phyloP scores from a whole-genome alignment of 30 jellyfish, hydroid and myxozoan genomes.

The Mastigias papua region DNA sequence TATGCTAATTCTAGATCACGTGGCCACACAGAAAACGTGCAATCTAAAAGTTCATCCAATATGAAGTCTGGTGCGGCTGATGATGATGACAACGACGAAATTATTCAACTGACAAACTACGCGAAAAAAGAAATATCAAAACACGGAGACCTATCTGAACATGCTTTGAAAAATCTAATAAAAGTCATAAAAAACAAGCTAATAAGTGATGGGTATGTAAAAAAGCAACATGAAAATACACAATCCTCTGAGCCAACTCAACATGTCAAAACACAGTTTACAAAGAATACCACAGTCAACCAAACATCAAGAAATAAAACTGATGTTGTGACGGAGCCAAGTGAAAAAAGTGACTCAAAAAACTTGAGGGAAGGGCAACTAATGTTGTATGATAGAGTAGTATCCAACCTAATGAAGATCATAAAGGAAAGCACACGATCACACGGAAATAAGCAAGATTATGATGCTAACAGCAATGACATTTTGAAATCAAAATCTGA shows the following conservation, averaged over 20 bases:
- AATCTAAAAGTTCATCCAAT: neutral
- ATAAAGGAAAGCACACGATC: conserved; percentile 17
- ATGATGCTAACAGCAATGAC: neutral
- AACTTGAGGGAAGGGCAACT: conserved; percentile 14
- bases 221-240: neutral
- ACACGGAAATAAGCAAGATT: neutral
- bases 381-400: conserved; percentile 30
- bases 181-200: conserved; percentile 33
- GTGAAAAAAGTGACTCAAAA: neutral
- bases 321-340: neutral
- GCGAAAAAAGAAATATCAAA: conserved; percentile 63
- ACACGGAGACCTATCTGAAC: conserved; percentile 65
- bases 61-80: neutral
- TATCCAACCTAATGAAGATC: conserved; percentile 34
- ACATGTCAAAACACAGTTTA: neutral
- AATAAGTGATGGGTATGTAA: conserved; percentile 32
- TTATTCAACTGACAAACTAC: conserved; percentile 49
- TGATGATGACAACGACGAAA: conserved; percentile 34
- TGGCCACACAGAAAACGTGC: conserved; percentile 15
- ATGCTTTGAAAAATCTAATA: conserved; percentile 40
- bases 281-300: neutral
- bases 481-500: neutral
- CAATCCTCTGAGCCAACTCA: neutral
- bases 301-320: neutral
- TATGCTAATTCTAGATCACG: conserved; percentile 14